Base-by-base conservation (phyloP, 1,140 invertebrate genomes). In the Agrilus planipennis region DNA sequence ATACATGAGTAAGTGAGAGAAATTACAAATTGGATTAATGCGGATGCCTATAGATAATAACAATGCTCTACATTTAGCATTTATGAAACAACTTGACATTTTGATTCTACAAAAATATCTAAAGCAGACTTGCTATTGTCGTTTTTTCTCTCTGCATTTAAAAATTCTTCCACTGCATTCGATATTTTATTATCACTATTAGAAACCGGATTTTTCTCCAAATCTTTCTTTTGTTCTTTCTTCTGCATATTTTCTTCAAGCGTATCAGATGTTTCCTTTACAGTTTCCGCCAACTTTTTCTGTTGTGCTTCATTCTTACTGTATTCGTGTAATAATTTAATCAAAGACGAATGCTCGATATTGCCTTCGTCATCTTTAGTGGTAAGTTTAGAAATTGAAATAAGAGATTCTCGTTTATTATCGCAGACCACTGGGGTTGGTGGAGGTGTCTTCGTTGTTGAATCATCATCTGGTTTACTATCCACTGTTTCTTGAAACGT, bases 311-410 rank as follows among this genome's bases (percentile, higher is more conserved):
- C 50, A 41, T 47, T 53, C 15, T 51, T 49, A 21, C 53, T 57
- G 29, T 52, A 57, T 20, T 57, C 46, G 28, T 58, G 53, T 10
- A 58, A 39, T 28, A 58, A 57, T 39, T 39, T 52, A 48, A 58
- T 53, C 22, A 58, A 38, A 41, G 46, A 54, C 2, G 56, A 58
- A 41, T 58, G 56, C 35, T 58, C 56, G 10, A 49, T 42, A 12
- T 46, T 36, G 20, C 39, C 46, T 6, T 45, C 37, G 41, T 49
- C 31, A 12, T 25, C 10, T 19, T 34, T 15, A 14, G 9, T 14
- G n/a, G 31, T 31, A 15, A 35, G 35, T 12, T 36, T 28, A 17
- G 40, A 35, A 35, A 35, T 41, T 25, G 17, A n/a, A 22, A 34
- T 22, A 32, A 41, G 25, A 1, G 18, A 18, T 11, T 35, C 25